These are phyloP conservation scores for Onychomys leucogaster DNA, from an alignment of 2,797 vertebrate genomes.

Conservation along the genomic window DNA sequence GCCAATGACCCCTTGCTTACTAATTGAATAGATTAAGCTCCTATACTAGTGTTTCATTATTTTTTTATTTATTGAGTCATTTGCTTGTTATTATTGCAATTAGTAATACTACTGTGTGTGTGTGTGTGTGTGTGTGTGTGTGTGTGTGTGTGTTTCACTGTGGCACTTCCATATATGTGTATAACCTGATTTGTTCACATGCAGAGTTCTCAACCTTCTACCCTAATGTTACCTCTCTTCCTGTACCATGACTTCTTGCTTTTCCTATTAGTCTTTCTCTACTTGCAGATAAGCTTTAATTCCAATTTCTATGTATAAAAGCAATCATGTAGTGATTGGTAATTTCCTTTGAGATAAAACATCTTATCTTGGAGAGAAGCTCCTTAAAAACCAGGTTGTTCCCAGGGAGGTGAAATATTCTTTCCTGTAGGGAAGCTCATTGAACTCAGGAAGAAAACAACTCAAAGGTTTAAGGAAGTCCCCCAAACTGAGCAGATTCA, in stretches of 20 bases:
- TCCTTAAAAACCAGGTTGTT: background rate
- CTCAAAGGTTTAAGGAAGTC: background rate
- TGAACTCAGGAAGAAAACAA: background rate
- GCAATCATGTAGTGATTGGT: background rate
- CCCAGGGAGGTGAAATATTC: background rate
- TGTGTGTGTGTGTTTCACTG: background rate
- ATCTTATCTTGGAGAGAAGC: background rate
- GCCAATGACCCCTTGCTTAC: background rate
- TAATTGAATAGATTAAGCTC: conserved; percentile 27
- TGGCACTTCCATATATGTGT: background rate
- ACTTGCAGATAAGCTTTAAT: background rate
- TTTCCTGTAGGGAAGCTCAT: background rate
- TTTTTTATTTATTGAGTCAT: background rate
- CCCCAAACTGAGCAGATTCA: background rate
- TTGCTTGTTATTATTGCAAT: background rate
- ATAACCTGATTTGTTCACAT: background rate
- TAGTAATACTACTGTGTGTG: background rate
- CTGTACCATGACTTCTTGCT: background rate
- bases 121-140: no score
- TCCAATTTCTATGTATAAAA: background rate
- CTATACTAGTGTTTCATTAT: background rate
- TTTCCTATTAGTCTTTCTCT: background rate
- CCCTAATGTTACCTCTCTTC: background rate
- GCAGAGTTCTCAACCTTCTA: background rate
- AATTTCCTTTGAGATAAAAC: background rate